A percentile compares a stretch with the other conserved stretches of the same genome.
These are phyloP conservation scores for Odontocolon sp. DNA, from an alignment of 2,888 invertebrate genomes.

Conservation along the genomic window DNA sequence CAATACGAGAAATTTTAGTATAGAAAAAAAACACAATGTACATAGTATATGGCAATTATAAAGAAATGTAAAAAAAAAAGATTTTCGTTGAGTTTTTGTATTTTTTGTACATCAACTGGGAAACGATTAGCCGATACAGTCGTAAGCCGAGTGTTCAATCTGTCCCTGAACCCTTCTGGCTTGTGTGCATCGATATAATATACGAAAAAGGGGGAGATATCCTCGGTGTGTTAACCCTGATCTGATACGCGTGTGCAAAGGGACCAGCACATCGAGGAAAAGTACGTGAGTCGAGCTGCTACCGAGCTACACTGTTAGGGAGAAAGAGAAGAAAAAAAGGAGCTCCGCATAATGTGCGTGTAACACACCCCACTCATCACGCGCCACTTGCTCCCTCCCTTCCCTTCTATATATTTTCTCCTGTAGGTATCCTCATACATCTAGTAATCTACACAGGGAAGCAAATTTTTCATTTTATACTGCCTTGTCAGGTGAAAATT, in stretches of 20 bases:
- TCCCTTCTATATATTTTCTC: conserved; percentile 38
- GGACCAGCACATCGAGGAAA: conserved; percentile 27
- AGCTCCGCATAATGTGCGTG: conserved; percentile 75
- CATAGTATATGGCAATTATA: conserved; percentile 1
- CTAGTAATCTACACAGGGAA: too few relatives aligned
- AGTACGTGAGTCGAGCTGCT: conserved; percentile 36
- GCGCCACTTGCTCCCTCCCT: conserved; percentile 77
- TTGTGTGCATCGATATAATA: conserved; percentile 36
- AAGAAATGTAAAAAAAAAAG: conserved; percentile 1
- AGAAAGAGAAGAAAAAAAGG: conserved; percentile 57
- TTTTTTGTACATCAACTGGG: conserved; percentile 24
- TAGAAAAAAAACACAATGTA: too few relatives aligned
- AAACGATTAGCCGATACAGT: conserved; percentile 75
- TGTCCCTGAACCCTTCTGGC: conserved; percentile 39
- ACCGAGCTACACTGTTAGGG: conserved; percentile 27
- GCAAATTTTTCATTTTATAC: too few relatives aligned
- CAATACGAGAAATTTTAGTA: too few relatives aligned
- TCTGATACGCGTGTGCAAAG: conserved; percentile 21
- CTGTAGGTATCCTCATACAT: conserved; percentile 20
- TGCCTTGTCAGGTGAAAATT: too few relatives aligned
- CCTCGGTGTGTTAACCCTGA: not conserved
- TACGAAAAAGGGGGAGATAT: conserved; percentile 32
- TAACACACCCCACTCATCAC: conserved; percentile 80
- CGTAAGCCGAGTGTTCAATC: conserved; percentile 66
- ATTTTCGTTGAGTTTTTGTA: not conserved